These are phyloP conservation scores for Chaetodon trifascialis DNA, from an alignment of 2,113 vertebrate genomes.

Conservation along the genomic window DNA sequence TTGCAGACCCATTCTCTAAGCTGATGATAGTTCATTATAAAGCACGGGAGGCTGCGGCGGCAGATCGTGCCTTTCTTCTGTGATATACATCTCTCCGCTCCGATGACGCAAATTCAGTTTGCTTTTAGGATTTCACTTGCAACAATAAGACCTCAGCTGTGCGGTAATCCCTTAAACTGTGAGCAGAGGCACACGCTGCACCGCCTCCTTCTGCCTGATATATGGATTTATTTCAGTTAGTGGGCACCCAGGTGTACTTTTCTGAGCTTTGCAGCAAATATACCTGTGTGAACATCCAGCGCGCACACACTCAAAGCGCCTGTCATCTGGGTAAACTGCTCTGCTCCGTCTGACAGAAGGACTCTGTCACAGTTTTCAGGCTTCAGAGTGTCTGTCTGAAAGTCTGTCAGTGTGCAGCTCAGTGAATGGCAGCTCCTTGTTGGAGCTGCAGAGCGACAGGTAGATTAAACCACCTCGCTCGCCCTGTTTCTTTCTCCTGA, in stretches of 20 bases:
- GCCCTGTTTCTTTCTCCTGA: conserved; percentile 22
- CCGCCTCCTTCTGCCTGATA: conserved; percentile 28
- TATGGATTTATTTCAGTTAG: conserved; percentile 49
- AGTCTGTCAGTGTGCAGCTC: conserved; percentile 51
- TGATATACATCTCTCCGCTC: conserved; percentile 23
- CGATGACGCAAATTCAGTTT: conserved; percentile 4
- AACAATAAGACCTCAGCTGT: conserved; percentile 30
- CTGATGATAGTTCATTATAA: background rate
- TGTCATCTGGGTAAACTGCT: conserved; percentile 65
- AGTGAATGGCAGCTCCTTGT: conserved; percentile 58
- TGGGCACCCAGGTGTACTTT: conserved; percentile 26
- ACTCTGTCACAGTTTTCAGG: conserved; percentile 52
- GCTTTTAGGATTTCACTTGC: conserved; percentile 14
- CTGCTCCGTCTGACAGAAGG: conserved; percentile 52
- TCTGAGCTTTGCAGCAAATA: conserved; percentile 46
- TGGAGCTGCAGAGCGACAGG: conserved; percentile 45
- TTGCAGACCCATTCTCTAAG: background rate
- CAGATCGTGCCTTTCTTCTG: conserved; percentile 4
- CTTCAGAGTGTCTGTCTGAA: conserved; percentile 41
- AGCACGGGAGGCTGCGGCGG: conserved; percentile 4
- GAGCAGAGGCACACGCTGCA: background rate
- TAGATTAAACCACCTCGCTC: conserved; percentile 52
- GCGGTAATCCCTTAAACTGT: conserved; percentile 27
- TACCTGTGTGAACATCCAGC: conserved; percentile 41
- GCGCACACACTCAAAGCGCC: conserved; percentile 2